Conservation (phyloP, 2,888 invertebrate genomes). For the Pheosia gnoma region DNA sequence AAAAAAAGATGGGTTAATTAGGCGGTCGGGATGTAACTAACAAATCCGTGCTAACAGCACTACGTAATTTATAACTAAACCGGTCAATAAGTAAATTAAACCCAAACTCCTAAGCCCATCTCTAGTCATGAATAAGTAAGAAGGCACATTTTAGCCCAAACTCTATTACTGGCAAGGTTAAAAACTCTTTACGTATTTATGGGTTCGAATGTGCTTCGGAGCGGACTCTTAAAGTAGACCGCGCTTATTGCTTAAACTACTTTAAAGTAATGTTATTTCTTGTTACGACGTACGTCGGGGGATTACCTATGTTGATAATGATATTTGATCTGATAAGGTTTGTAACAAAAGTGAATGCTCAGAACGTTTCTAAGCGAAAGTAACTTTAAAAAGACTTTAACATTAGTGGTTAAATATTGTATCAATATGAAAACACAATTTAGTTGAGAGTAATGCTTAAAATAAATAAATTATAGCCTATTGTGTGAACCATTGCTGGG, state of each 20-base stretch:
- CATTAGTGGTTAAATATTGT: no score
- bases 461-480: no score
- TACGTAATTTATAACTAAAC: neutral
- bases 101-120: neutral
- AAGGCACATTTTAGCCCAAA: neutral
- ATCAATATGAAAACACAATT: no score
- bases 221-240: neutral
- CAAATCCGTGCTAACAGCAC: neutral
- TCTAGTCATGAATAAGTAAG: constrained; percentile 1
- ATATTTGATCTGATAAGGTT: no score
- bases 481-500: no score
- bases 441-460: no score
- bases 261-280: constrained; percentile 1
- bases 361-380: no score
- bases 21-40: no score
- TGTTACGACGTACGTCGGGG: neutral
- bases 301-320: neutral
- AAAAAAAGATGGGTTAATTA: no score
- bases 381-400: no score
- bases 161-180: constrained; percentile 1
- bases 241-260: neutral
- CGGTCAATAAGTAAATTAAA: neutral
- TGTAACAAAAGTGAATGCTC: no score
- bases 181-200: neutral
- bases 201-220: neutral